Base-by-base conservation (phyloP, 1,140 invertebrate genomes). In the Ceratosolen fusciceps region DNA sequence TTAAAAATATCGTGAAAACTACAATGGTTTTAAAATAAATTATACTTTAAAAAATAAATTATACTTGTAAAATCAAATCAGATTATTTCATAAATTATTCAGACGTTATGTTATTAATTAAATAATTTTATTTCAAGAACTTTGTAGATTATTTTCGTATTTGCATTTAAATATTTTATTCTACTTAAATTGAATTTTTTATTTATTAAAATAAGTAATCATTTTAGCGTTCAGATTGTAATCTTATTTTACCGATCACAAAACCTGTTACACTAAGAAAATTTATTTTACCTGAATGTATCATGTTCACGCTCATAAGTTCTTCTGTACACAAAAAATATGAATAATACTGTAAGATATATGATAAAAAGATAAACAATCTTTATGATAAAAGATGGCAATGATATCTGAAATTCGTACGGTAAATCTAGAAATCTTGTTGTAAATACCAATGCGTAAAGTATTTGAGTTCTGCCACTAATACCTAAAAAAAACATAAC, bases 361-460 rank as follows among this genome's bases (percentile, higher is more conserved):
- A 29, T 19, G 56, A 80, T 14, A n/a, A 65, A 54, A 9, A 80
- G 43, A 37, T 76, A 80, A 60, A 65, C 43, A 26, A 76, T 62
- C 47, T 80, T 80, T n/a, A 80, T 29, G 9, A 76, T 52, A 71
- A 80, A 80, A 52, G 73, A 76, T 29, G 58, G 56, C 24, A 72
- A 49, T 12, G 73, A 76, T 47, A 72, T 52, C 19, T 29, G 3
- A 3, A 80, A 77, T 24, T 80, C 79, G 29, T 49, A 29, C 16
- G 74, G 79, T 26, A 76, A 52, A 73, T 80, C 74, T 34, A 80
- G 29, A 74, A 76, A 80, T 76, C 74, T 60, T 16, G 68, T 76
- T 16, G 74, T 76, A 24, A 80, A 80, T 12, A 71, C 73, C 31
- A 80, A 58, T 10, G 79, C 79, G 24, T 62, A 37, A 0, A 80